phyloP scores from a whole-genome alignment of 2,888 invertebrate species.

The Apamea monoglypha region DNA sequence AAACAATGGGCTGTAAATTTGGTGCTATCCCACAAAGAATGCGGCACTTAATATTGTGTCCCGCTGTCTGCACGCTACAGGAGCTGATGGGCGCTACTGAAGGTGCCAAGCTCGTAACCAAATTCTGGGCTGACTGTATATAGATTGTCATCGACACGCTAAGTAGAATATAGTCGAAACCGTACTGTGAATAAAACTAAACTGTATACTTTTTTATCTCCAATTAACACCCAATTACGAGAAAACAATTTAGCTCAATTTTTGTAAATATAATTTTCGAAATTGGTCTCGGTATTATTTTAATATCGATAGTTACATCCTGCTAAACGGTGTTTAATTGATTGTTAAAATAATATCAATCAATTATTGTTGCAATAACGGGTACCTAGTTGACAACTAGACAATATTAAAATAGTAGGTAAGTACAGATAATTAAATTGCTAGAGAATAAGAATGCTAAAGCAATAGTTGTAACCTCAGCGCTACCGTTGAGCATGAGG shows the following conservation, averaged over 20 bases:
- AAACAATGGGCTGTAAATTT: neutral
- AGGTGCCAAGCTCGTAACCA: neutral
- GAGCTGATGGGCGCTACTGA: neutral
- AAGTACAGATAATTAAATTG: neutral
- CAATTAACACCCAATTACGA: conserved; percentile 44
- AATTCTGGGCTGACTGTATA: neutral
- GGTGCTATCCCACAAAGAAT: neutral
- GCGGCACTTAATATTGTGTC: neutral
- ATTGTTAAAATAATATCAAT: conserved; percentile 19
- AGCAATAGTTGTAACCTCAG: neutral
- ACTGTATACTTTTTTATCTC: neutral
- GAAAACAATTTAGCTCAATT: conserved; percentile 26
- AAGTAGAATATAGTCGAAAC: neutral
- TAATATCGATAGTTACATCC: conserved; percentile 10
- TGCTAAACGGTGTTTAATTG: neutral
- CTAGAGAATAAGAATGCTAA: neutral
- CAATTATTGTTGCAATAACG: neutral
- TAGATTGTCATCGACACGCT: neutral
- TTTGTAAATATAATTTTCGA: conserved; percentile 15
- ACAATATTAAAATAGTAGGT: neutral
- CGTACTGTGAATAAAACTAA: conserved; percentile 21
- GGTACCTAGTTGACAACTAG: neutral
- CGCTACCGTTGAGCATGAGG: neutral
- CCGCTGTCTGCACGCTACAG: neutral
- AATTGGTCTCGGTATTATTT: conserved; percentile 32